Percentiles rank a stretch among this genome's conserved stretches.
Evolutionary conservation across 1,140 invertebrate species (phyloP).

Genomic region (Apis dorsata): DNA sequence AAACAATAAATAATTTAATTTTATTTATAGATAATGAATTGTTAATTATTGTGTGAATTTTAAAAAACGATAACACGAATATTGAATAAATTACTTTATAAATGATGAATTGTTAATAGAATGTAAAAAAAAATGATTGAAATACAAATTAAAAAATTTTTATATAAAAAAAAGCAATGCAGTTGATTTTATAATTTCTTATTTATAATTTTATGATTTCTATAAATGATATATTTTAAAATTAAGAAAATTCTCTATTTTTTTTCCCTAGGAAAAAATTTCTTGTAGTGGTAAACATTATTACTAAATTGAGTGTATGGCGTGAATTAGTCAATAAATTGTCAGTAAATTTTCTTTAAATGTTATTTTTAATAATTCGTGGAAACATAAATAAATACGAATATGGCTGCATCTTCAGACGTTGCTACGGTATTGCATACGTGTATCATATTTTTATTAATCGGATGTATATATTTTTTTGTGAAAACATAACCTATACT

Average conservation of each 20-base stretch:
- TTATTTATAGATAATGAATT: neutral
- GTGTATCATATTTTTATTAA: conserved; percentile 36
- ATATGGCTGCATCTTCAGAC: conserved; percentile 70
- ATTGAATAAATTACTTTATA: neutral
- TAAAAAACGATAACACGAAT: neutral
- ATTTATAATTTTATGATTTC: neutral
- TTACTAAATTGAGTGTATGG: neutral
- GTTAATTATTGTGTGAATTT: neutral
- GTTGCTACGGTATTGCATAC: conserved; percentile 68
- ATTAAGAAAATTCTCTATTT: neutral
- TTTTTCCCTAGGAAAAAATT: neutral
- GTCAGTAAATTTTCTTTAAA: conserved; percentile 30
- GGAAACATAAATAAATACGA: conserved; percentile 31
- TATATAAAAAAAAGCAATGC: neutral
- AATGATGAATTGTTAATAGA: neutral
- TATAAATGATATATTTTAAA: neutral
- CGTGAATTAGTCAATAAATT: neutral
- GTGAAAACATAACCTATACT: neutral
- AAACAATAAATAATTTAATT: neutral
- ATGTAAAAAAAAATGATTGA: neutral
- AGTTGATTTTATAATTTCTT: neutral
- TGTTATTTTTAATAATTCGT: conserved; percentile 33
- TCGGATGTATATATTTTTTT: neutral
- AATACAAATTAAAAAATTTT: neutral
- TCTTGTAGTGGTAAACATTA: no score